These are phyloP conservation scores for Parus major DNA, from an alignment of 2,113 vertebrate genomes.

Conservation along the genomic window DNA sequence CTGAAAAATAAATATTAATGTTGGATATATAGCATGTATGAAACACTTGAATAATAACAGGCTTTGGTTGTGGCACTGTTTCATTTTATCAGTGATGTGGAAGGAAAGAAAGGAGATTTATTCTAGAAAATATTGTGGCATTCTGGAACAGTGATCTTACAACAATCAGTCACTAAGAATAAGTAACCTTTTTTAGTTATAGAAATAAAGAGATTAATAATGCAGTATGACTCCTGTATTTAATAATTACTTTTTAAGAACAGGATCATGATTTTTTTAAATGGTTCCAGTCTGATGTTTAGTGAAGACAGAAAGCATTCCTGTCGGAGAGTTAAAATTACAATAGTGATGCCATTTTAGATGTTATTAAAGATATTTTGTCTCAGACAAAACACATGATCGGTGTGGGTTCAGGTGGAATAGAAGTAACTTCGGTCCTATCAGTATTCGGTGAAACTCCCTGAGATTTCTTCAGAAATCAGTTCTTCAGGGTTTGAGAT, in stretches of 20 bases:
- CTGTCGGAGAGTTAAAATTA: background rate
- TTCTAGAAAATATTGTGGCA: background rate
- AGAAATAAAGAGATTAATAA: background rate
- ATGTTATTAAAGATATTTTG: background rate
- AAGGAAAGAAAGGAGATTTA: background rate
- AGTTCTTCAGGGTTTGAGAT: background rate
- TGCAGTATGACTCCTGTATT: background rate
- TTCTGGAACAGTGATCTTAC: background rate
- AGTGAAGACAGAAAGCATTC: background rate
- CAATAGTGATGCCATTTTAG: background rate
- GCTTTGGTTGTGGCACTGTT: background rate
- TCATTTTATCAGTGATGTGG: background rate
- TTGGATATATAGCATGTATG: background rate
- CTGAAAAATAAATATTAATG: background rate
- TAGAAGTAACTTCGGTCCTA: background rate
- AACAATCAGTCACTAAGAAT: background rate
- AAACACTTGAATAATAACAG: background rate
- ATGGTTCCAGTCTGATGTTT: background rate
- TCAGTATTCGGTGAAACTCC: background rate
- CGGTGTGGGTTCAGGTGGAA: background rate
- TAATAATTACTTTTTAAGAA: background rate
- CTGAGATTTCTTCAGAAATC: background rate
- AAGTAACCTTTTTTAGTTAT: background rate
- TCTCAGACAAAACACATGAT: background rate
- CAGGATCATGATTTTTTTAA: background rate